These are phyloP conservation scores for Aelia acuminata DNA, from an alignment of 2,888 invertebrate species.

Conservation along the genomic window DNA sequence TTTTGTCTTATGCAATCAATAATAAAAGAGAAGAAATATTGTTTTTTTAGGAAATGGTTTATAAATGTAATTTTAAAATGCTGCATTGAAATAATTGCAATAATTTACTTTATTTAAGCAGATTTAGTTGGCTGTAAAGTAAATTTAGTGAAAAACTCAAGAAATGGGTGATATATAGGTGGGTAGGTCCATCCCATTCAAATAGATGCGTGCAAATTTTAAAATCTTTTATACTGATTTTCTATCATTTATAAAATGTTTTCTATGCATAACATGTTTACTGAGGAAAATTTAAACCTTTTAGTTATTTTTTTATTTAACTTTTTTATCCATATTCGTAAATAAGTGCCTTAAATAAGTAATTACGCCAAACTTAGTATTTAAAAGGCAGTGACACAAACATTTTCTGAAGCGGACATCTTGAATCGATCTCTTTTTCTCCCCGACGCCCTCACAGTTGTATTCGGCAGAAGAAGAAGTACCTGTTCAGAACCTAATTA, in stretches of 20 bases:
- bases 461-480: conserved; percentile 12
- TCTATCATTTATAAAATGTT: background rate
- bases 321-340: too few species aligned
- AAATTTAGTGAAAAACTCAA: too few species aligned
- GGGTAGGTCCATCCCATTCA: background rate
- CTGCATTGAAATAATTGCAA: background rate
- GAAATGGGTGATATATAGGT: too few species aligned
- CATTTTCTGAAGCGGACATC: conserved; percentile 51
- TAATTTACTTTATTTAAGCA: background rate
- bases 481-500: background rate
- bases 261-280: too few species aligned
- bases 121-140: background rate
- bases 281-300: too few species aligned
- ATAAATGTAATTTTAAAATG: background rate
- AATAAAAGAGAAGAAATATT: background rate
- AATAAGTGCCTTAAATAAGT: too few species aligned
- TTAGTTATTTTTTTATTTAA: too few species aligned
- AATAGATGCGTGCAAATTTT: background rate
- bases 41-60: background rate
- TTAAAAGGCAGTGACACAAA: conserved; percentile 20
- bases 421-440: conserved; percentile 56
- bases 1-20: background rate
- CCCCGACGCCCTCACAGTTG: conserved; percentile 35
- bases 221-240: background rate
- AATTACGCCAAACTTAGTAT: background rate